Evolutionary conservation across 2,797 vertebrate genomes (phyloP), one percentile per base, ranked within the genome.

Genomic region (Calcarius lapponicus): DNA sequence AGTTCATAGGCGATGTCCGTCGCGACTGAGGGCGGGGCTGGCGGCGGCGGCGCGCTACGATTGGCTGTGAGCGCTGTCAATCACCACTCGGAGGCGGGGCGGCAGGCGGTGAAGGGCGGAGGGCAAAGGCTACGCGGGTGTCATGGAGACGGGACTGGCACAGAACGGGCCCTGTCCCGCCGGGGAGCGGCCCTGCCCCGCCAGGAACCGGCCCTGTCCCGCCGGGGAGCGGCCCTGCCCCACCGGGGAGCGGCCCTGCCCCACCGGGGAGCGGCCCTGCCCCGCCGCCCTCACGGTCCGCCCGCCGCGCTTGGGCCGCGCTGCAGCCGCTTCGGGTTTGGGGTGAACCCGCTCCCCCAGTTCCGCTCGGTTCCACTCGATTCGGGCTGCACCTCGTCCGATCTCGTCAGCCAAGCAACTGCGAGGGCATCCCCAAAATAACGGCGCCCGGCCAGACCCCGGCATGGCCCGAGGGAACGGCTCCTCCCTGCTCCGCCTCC

Each of bases 31-130:
- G 58, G 66, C 5, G 58, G 66, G 13, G 9, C 58, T 38, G 22
- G 15, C 22, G 2, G 1, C 1, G 1, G 13, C 6, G 0, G 0
- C 1, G 43, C 11, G 1, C 8, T 29, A 2, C 4, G 32, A 80
- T 88, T 28, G 67, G 34, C 5, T 16, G 7, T 0, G 1, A 7
- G 18, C 9, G 20, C 38, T 80, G 65, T 14, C 80, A 19, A 17
- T 86, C 73, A 57, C 1, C 5, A 3, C 16, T 14, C 24, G 9
- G 65, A 28, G 58, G 53, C 2, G 47, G 26, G 10, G 65, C 20
- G 9, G 15, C 1, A 24, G 32, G 13, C 10, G 20, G 54, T 6
- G 50, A 24, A 42, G 75, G 60, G 48, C 45, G 38, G 20, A 69
- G 66, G 65, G 71, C 42, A 22, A 29, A 40, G 89, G 56, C 17